Conservation (phyloP, 2,113 vertebrate species). For the Beaufortia kweichowensis region DNA sequence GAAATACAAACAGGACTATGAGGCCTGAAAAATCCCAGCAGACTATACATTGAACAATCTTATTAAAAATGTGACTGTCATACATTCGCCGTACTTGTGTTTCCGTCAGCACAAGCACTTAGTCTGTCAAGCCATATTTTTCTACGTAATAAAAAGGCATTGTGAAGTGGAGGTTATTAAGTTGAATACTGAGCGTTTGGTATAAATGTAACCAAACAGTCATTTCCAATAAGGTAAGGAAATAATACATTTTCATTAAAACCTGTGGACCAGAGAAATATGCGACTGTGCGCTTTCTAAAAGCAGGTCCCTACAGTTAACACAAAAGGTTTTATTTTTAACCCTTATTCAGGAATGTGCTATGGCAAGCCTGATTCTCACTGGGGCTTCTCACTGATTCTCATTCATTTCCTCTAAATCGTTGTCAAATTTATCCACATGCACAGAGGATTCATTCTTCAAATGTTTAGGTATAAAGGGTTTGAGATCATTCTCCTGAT, state of each 20-base stretch:
- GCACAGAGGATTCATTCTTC: slow-evolving; percentile 1
- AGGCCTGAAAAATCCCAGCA: neutral
- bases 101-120: slow-evolving; percentile 1
- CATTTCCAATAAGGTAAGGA: neutral
- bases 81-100: neutral
- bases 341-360: slow-evolving; percentile 18
- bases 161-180: neutral
- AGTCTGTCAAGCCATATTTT: neutral
- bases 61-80: neutral
- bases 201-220: neutral
- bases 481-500: too few species aligned
- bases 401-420: slow-evolving; percentile 32
- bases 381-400: slow-evolving; percentile 29
- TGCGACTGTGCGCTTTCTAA: neutral
- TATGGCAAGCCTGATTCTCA: slow-evolving; percentile 30
- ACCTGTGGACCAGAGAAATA: neutral
- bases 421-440: slow-evolving; percentile 33
- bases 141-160: neutral
- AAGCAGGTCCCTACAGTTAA: neutral
- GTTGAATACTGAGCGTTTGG: neutral
- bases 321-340: slow-evolving; percentile 5
- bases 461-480: slow-evolving; percentile 1
- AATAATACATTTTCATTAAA: slow-evolving; percentile 1
- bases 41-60: neutral
- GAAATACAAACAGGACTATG: neutral